Base-by-base conservation (phyloP, 2,888 invertebrate species). In the Rhagonycha fulva region DNA sequence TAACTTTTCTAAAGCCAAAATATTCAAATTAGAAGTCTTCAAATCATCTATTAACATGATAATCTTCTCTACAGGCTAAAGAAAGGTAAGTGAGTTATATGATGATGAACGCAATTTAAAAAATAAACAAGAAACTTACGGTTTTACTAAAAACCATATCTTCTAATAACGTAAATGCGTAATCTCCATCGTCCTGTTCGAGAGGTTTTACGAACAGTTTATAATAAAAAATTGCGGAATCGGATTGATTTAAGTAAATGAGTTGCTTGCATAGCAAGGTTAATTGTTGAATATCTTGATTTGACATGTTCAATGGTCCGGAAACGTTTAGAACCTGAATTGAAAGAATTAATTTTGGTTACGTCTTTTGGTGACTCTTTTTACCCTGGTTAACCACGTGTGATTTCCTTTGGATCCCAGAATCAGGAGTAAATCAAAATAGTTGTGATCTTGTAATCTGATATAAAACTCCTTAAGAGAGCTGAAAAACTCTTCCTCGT, bases 91-190 rank as follows among this genome's bases (percentile, higher is more conserved):
- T 62, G 30, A 72, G 24, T 74, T 74, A 62, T 26, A 68, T 32
- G 28, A 62, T 67, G 11, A 2, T 12, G 11, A 7, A 7, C 0
- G n/a, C 7, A 32, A 62, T 11, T 63, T 63, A 24, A 19, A 61
- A 19, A 19, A 14, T 14, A 62, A 0, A 19, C 19, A 19, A 28
- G 28, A 72, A 71, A 85, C 86, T 85, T 85, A 90, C 89, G 82
- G 87, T 85, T 9, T 88, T 85, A 67, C 89, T 89, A 62, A 89
- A 90, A 11, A 92, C 89, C 82, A 92, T 89, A 81, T 92, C 91
- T 30, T 90, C 87, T 1, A 93, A 87, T 24, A 92, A 84, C 74
- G 90, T 89, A 7, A 89, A 84, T 0, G 90, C 91, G 79, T 90
- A 92, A 68, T 90, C 86, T 3, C 90, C 91, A 3, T 70, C 70